Base-by-base conservation (phyloP, 1,140 invertebrate genomes). In the Littorina saxatilis region DNA sequence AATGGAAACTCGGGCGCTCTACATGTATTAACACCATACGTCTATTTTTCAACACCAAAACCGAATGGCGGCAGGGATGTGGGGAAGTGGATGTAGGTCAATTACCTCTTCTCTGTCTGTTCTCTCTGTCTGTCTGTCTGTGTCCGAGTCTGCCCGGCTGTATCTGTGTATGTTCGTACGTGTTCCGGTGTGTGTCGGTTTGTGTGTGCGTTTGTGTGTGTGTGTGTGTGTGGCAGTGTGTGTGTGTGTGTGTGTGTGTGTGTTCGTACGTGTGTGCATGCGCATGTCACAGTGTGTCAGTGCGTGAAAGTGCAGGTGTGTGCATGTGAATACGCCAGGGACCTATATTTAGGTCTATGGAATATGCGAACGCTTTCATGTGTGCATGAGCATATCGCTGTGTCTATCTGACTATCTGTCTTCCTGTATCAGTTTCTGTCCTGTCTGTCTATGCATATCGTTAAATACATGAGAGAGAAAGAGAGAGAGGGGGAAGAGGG, bases 71-170 rank as follows among this genome's bases (percentile, higher is more conserved):
- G 83, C 83, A 74, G 79, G 83, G 79, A 66, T 84, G 83, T 83
- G 81, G 83, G 83, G 83, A 76, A 74, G 81, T 84, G 75, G 79
- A 81, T 83, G 76, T 70, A 81, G 61, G 81, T 80, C 76, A 83
- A 77, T 76, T 81, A 1, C 77, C 73, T 75, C 63, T 75, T 73
- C 76, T 50, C 75, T 74, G 82, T 74, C 68, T 80, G 82, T 47
- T n/a, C 7, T 37, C 7, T 79, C 77, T 83, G 82, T 80, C 68
- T 83, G 82, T 80, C 68, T 83, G 82, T 75, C 37, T 72, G 68
- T 72, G 68, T 40, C 37, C n/a, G 68, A n/a, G 68, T 43, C 37
- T 43, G 68, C n/a, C 37, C n/a, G 68, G 20, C 37, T 43, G 68
- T 43, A 29, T 47, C 37, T 43, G 40, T 72, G 37, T 72, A 39